Evolutionary conservation across 2,113 vertebrate species (phyloP).

Genomic region (Aphelocoma coerulescens): DNA sequence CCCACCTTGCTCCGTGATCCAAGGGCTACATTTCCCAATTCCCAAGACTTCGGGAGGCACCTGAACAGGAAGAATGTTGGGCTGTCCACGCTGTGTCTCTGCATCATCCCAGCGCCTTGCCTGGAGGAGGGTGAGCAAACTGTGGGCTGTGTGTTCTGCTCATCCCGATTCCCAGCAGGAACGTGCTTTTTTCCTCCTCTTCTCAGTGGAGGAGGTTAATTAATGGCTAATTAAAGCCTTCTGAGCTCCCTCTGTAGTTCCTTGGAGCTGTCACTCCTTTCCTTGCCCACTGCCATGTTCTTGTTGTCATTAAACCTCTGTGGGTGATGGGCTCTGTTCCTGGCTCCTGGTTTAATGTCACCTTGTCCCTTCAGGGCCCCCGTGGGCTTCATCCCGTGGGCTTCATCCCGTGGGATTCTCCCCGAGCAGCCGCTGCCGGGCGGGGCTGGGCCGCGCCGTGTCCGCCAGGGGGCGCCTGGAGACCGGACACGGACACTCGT

Average conservation of each 20-base stretch:
- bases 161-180: background rate
- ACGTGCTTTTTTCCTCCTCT: background rate
- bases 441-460: fast-evolving
- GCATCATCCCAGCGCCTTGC: fast-evolving
- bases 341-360: background rate
- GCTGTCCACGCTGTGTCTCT: background rate
- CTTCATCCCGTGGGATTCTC: background rate
- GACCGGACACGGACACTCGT: background rate
- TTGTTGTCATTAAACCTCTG: fast-evolving
- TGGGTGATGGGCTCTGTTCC: background rate
- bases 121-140: background rate
- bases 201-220: background rate
- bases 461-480: constrained; percentile 5
- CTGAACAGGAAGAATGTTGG: fast-evolving
- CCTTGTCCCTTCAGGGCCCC: fast-evolving
- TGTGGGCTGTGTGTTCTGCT: fast-evolving
- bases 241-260: fast-evolving
- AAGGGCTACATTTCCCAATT: background rate
- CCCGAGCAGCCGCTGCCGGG: background rate
- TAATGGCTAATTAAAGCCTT: background rate
- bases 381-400: fast-evolving
- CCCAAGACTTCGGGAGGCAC: background rate
- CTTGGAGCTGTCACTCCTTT: background rate
- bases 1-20: too few relatives aligned
- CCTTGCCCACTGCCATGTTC: fast-evolving